phyloP scores from a whole-genome alignment of 2,113 vertebrate genomes.

The Grantiella picta region DNA sequence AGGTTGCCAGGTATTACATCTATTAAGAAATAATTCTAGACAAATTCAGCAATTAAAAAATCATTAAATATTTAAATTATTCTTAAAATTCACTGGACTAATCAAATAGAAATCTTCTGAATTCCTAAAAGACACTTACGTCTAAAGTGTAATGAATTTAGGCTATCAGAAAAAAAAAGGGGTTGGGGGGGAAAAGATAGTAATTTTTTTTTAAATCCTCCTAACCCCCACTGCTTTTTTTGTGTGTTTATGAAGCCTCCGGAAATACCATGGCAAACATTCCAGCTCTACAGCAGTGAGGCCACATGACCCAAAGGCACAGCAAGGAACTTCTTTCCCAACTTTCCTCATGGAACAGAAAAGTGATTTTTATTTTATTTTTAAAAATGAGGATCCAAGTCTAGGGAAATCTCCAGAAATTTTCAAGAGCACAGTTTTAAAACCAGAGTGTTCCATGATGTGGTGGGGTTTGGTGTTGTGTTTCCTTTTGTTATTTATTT shows the following conservation, averaged over 20 bases:
- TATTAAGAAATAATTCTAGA: not conserved
- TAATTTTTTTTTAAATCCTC: not conserved
- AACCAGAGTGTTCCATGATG: not conserved
- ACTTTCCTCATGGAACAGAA: conserved; percentile 65
- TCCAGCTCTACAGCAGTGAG: conserved; percentile 70
- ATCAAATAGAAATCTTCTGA: not conserved
- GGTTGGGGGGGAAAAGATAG: fast-evolving
- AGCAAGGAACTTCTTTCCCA: conserved; percentile 70
- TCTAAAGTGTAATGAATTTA: not conserved
- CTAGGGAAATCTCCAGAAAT: not conserved
- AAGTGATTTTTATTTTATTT: not conserved
- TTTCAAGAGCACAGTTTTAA: not conserved
- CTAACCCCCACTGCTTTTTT: not conserved
- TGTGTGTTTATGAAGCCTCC: conserved; percentile 75
- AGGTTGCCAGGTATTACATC: not conserved
- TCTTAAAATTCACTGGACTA: not conserved
- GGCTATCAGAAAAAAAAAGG: not conserved
- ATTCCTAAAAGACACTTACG: not conserved
- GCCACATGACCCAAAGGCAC: conserved; percentile 71
- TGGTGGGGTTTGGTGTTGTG: not conserved
- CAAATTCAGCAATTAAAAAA: not conserved
- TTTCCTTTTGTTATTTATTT: not conserved
- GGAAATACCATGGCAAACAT: conserved; percentile 83
- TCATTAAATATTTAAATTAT: not conserved
- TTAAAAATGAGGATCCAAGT: not conserved